Evolutionary conservation across 2,888 invertebrate species (phyloP), one percentile per base, ranked within the genome.

Genomic region (Himalopsyche anomala): DNA sequence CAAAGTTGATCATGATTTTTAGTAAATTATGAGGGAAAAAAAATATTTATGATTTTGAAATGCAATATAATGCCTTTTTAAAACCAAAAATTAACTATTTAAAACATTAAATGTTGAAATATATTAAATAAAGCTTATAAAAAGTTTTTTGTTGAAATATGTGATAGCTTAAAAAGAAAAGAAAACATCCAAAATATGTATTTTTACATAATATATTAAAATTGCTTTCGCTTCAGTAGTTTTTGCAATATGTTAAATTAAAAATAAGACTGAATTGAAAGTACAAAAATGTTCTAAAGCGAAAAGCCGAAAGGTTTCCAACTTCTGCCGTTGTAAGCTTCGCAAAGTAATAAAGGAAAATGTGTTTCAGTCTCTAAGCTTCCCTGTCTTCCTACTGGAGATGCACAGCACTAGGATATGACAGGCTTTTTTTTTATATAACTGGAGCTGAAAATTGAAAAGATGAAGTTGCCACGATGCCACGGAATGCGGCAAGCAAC

Each of bases 321-420:
- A 42, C 45, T 81, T 81, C 81, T 81, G 80, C 80, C 80, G 55
- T 11, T 55, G 80, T 55, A 45, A 80, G 84, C 84, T 40, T 84
- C 80, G 80, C 28, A 80, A 84, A 84, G 84, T 84, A 84, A 84
- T 84, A 84, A 80, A 84, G 84, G 74, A 80, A 84, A 84, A 84
- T 56, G 80, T 84, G 80, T 84, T 84, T 84, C 80, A 84, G 84
- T 84, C 84, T 38, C 84, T 80, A 55, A 84, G 84, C 80, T 74
- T 54, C 36, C 80, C 55, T 84, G 80, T 84, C 80, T 80, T 69
- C 36, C 80, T 40, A 12, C 69, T 19, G 15, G 69, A 83, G 83
- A 74, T 83, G 83, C 69, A 74, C 81, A 28, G 45, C 45, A 81
- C 45, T 80, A 36, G 38, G 38, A 42, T 80, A 42, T 80, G 80